Evolutionary conservation across 2,797 vertebrate genomes (phyloP), one percentile per base, ranked within the genome.

Genomic region (Menidia menidia): DNA sequence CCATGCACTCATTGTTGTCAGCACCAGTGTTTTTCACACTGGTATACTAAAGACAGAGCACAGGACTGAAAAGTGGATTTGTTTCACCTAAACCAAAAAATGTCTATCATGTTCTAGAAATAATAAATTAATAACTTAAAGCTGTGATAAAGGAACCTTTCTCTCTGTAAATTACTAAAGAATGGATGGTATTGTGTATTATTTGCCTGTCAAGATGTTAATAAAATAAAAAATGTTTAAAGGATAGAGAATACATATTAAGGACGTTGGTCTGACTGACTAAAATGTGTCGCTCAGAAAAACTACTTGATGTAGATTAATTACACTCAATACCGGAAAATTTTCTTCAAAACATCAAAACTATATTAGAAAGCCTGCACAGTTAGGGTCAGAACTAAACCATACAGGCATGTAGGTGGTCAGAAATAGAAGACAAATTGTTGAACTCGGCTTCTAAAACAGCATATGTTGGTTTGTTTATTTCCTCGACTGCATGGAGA

Each of bases 401-500:
- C 53, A 48, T 30, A 44, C 42, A 70, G 56, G 60, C 43, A 13
- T 64, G 48, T 81, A 64, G 67, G 78, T 45, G 77, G 75, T 78
- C 72, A 59, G 64, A 77, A 78, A 79, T 75, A 70, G 70, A 60
- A 81, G 78, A 81, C 60, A 69, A 66, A 66, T 56, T 62, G 75
- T 75, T 79, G 75, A 82, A 79, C 75, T 75, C 71, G 52, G 80
- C 77, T 84, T 73, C 82, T 84, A 67, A 51, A 41, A 61, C 71
- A 81, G 77, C 83, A 87, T 88, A 76, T 87, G 83, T 75, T 60
- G 66, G 74, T 89, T 89, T 89, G 87, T 89, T 92, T 89, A 86
- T 88, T 90, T 88, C 83, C 61, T 78, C 66, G 73, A 70, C 81
- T 84, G 82, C 86, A 84, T 89, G 69, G 82, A 87, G 80, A 88